Evolutionary conservation across 2,113 vertebrate species (phyloP).

Genomic region (Daubentonia madagascariensis): DNA sequence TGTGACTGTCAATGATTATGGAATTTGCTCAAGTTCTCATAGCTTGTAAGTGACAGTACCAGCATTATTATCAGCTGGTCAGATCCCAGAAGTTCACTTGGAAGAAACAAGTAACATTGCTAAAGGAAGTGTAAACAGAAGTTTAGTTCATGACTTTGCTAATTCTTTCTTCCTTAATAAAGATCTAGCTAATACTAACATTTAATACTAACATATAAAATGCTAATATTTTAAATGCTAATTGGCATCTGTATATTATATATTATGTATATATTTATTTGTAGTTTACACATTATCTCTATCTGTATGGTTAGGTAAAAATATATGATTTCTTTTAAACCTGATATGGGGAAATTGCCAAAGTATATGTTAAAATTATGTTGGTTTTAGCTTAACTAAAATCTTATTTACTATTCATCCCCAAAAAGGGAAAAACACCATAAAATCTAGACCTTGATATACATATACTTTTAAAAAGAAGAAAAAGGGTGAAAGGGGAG

Average conservation of each 20-base stretch:
- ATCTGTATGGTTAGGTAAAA: background rate
- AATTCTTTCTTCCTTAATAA: background rate
- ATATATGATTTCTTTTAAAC: background rate
- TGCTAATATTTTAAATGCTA: background rate
- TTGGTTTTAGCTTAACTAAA: background rate
- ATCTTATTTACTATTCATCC: background rate
- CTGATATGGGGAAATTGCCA: background rate
- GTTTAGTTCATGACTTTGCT: background rate
- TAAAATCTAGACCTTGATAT: background rate
- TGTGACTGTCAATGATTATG: background rate
- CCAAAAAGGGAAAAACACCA: background rate
- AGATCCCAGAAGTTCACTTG: background rate
- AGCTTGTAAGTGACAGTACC: background rate
- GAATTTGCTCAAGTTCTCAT: background rate
- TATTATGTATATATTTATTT: background rate
- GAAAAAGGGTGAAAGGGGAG: background rate
- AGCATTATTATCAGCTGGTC: background rate
- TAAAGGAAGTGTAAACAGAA: background rate
- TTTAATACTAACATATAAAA: background rate
- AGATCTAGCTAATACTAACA: background rate
- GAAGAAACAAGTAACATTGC: background rate
- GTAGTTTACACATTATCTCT: background rate
- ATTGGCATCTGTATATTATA: background rate
- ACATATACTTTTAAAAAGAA: background rate
- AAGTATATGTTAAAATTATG: slow-evolving; percentile 5